phyloP scores from a whole-genome alignment of 2,113 vertebrate species.

The Poecile atricapillus region DNA sequence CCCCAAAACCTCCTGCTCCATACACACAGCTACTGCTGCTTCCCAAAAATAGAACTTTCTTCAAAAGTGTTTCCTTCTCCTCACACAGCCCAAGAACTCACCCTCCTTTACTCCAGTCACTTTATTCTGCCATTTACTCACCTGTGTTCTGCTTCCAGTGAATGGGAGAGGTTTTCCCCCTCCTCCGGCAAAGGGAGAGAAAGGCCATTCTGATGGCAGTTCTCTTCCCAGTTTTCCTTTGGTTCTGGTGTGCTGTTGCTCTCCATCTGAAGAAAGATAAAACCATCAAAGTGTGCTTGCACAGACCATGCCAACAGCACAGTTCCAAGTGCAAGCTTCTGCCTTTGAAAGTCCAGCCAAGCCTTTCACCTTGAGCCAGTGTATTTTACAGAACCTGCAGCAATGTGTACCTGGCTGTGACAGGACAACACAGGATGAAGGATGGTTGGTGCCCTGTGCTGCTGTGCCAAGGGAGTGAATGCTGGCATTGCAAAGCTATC shows the following conservation, averaged over 20 bases:
- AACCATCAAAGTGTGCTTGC: background rate
- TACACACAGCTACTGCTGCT: background rate
- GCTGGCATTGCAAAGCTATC: background rate
- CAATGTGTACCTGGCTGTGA: background rate
- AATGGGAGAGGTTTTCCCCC: slow-evolving; percentile 91
- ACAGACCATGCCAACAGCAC: background rate
- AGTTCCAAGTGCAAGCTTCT: background rate
- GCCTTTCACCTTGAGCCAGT: background rate
- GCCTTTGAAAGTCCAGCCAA: background rate
- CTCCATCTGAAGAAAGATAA: slow-evolving; percentile 64
- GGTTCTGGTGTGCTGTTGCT: slow-evolving; percentile 87
- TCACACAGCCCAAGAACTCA: background rate
- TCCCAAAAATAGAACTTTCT: background rate
- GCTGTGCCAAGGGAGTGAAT: background rate
- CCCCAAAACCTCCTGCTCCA: background rate
- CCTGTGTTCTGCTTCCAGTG: slow-evolving; percentile 97
- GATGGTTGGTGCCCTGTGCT: background rate
- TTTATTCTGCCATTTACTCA: slow-evolving; percentile 45
- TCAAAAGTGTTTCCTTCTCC: background rate
- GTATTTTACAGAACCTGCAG: background rate
- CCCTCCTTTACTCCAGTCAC: background rate
- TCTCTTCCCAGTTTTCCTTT: slow-evolving; percentile 88
- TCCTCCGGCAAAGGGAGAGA: slow-evolving; percentile 88
- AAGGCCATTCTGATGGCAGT: slow-evolving; percentile 91
- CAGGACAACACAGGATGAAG: rapidly evolving